Evolutionary conservation across 2,888 invertebrate species (phyloP).

Genomic region (Drosophila prolongata): DNA sequence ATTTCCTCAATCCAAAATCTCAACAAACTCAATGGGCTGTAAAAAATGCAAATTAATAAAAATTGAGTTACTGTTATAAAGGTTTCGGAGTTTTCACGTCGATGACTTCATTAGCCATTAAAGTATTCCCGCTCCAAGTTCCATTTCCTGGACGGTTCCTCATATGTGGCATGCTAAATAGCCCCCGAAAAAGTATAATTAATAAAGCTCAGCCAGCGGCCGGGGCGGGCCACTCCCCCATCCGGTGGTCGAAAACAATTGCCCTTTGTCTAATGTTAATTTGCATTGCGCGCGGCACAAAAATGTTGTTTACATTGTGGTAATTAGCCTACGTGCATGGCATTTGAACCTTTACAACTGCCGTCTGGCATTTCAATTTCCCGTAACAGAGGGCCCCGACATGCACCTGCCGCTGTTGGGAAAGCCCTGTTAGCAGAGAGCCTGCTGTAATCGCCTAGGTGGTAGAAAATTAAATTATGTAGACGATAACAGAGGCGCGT

Average conservation of each 20-base stretch:
- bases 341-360: conserved; percentile 56
- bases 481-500: conserved; percentile 59
- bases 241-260: conserved; percentile 21
- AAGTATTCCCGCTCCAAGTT: conserved; percentile 9
- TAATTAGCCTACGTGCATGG: conserved; percentile 75
- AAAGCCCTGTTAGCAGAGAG: conserved; percentile 36
- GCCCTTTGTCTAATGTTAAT: conserved; percentile 60
- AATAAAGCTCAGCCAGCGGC: conserved; percentile 25
- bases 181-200: conserved; percentile 35
- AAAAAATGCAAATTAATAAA: background rate
- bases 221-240: conserved; percentile 11
- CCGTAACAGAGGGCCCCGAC: conserved; percentile 17
- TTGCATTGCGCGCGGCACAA: conserved; percentile 73
- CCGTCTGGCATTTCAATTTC: conserved; percentile 40
- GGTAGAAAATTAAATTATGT: conserved; percentile 72
- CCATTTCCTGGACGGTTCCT: conserved; percentile 44
- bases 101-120: conserved; percentile 32
- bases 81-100: background rate
- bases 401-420: conserved; percentile 46
- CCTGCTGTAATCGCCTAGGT: conserved; percentile 65
- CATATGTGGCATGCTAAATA: conserved; percentile 44
- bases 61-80: background rate
- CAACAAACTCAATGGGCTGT: background rate
- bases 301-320: conserved; percentile 78
- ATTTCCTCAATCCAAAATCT: too few species aligned